Percentiles rank a stretch among this genome's conserved stretches.
Conservation (phyloP, 2,113 vertebrate species). For the Pseudorhombus dupliciocellatus region DNA sequence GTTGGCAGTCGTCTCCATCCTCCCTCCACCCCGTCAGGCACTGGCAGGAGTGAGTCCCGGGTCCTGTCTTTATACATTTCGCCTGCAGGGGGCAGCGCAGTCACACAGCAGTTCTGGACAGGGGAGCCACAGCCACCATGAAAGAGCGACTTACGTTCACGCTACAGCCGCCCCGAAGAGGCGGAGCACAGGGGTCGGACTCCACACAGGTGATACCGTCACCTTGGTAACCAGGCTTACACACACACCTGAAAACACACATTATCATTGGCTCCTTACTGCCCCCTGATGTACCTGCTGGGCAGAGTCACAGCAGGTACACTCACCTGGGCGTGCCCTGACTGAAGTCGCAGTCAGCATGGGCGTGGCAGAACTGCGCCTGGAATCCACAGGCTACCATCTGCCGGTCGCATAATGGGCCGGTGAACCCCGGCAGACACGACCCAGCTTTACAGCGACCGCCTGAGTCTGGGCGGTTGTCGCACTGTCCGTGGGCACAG, state of each 20-base stretch:
- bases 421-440: constrained; percentile 79
- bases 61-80: constrained; percentile 83
- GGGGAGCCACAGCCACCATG: no score
- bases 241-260: constrained; percentile 84
- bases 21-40: constrained; percentile 89
- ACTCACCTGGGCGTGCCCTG: constrained; percentile 79
- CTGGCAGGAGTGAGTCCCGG: constrained; percentile 76
- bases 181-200: constrained; percentile 82
- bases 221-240: constrained; percentile 89
- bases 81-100: constrained; percentile 76
- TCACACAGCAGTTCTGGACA: not conserved
- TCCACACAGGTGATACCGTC: constrained; percentile 87
- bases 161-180: constrained; percentile 79
- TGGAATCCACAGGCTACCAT: constrained; percentile 77
- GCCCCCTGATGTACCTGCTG: not conserved
- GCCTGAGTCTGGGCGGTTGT: constrained; percentile 81
- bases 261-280: not conserved
- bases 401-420: constrained; percentile 84
- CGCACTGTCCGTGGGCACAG: constrained; percentile 85
- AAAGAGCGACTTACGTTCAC: constrained; percentile 81
- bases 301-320: no score
- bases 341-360: constrained; percentile 86
- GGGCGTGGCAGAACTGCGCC: constrained; percentile 83
- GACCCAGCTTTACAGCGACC: constrained; percentile 85
- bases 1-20: constrained; percentile 86